phyloP scores from a whole-genome alignment of 2,888 invertebrate genomes.

The Cheilosia impressa region DNA sequence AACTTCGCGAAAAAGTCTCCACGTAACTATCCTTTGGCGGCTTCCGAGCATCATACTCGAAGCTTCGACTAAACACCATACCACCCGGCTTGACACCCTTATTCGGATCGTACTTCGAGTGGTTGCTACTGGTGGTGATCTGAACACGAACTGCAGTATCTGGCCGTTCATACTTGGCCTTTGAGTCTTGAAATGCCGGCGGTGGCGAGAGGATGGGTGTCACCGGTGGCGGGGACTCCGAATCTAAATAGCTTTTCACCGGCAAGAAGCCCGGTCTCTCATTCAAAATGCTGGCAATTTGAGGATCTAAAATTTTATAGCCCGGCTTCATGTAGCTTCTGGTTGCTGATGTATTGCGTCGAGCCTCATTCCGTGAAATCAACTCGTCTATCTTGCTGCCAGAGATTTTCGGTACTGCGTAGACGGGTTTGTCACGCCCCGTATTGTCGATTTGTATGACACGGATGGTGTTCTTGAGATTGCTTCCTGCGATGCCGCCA shows the following conservation, averaged over 20 bases:
- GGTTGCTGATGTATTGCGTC: conserved; percentile 76
- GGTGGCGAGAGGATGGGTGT: conserved; percentile 89
- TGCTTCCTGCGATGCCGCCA: conserved; percentile 41
- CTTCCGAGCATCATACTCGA: conserved; percentile 83
- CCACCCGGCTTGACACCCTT: conserved; percentile 75
- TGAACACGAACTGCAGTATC: conserved; percentile 76
- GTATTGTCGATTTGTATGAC: conserved; percentile 79
- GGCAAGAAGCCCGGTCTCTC: conserved; percentile 83
- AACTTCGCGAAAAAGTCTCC: conserved; percentile 83
- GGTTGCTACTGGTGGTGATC: conserved; percentile 84
- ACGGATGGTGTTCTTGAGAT: conserved; percentile 78
- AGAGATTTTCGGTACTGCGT: conserved; percentile 78
- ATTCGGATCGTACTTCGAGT: conserved; percentile 72
- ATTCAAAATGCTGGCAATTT: conserved; percentile 82
- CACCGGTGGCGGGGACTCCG: conserved; percentile 86
- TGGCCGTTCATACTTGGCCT: conserved; percentile 78
- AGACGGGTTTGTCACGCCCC: conserved; percentile 74
- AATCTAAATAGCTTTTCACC: conserved; percentile 81
- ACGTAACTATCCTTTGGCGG: conserved; percentile 81
- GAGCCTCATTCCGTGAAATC: conserved; percentile 82
- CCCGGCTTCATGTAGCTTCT: conserved; percentile 81
- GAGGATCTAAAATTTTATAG: conserved; percentile 82
- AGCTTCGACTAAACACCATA: conserved; percentile 84
- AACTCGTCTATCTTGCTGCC: conserved; percentile 83
- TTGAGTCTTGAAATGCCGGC: conserved; percentile 87